phyloP scores from a whole-genome alignment of 2,113 vertebrate genomes.

The Artemisiospiza belli region DNA sequence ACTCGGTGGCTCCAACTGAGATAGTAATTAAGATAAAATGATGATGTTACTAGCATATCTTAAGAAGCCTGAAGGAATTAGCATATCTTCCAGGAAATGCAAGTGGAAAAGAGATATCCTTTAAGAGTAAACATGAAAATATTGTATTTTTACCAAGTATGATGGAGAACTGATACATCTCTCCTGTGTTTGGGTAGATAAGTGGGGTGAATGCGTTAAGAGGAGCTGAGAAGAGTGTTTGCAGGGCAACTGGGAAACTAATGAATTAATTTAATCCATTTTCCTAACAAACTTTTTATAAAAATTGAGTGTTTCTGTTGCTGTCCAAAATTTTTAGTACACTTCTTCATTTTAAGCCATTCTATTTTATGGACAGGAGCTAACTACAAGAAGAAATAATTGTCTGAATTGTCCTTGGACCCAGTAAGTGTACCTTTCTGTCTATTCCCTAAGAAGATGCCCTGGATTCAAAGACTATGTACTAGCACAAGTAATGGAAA shows the following conservation, averaged over 20 bases:
- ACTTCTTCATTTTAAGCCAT: background rate
- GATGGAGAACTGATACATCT: background rate
- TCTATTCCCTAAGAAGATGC: conserved; percentile 10
- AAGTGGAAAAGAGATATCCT: background rate
- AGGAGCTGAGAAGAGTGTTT: background rate
- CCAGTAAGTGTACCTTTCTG: background rate
- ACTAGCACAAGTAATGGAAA: background rate
- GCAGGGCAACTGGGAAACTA: background rate
- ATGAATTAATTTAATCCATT: background rate
- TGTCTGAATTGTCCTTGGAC: background rate
- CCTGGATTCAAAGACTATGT: conserved; percentile 2
- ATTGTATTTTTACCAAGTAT: background rate
- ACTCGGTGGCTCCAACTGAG: background rate
- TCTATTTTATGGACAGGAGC: background rate
- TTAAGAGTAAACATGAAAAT: background rate
- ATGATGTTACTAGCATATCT: background rate
- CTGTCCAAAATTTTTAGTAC: background rate
- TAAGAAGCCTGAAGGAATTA: background rate
- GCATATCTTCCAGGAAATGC: background rate
- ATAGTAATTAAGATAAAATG: conserved; percentile 37
- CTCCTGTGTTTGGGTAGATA: background rate
- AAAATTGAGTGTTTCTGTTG: background rate
- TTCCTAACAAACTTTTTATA: background rate
- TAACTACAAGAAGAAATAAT: background rate
- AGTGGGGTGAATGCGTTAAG: background rate